Base-by-base conservation (phyloP, 2,888 invertebrate species). In the Caenorhabditis drosophilae region DNA sequence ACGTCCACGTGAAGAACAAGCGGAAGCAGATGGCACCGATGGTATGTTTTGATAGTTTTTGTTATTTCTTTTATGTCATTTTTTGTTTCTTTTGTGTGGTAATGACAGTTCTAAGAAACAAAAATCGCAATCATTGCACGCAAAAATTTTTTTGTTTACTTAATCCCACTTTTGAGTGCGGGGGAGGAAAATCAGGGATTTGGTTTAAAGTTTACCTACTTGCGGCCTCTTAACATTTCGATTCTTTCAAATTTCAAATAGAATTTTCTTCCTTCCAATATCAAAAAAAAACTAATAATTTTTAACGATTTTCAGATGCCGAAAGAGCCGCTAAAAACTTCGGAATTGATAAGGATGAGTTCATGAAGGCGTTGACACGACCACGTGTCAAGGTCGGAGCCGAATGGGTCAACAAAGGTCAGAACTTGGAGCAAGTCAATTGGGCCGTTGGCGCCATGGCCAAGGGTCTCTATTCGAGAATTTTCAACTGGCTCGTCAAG, bases 1-100 rank as follows among this genome's bases (percentile, higher is more conserved):
- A 89, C 92, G 97, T 88, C 97, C 97, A 89, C 92, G 97, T 85
- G 98, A 98, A 88, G 98, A 98, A 88, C 98, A 98, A 88, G 95
- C 95, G 87, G 95, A 96, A 87, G 45, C 79, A 25, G 80, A 80
- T 60, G 76, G 79, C 56, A 78, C 72, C 15, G 80, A 79, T 25
- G 79, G 76, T 76, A 42, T 42, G 69, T 45, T 16, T 31, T 31
- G 2, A 54, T 45, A 49, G 53, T 47, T 40, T 51, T 50, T 44
- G 50, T 48, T 64, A 54, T 47, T 59, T 51, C n/a, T 38, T 38
- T 38, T n/a, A 38, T 9, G 12, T 31, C 12, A 12, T 9, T 31
- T 31, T 31, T 31, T 31, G 7, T 31, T 22, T 34, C 22, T 22
- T 47, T 47, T 26, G 35, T 38, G 18, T n/a, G n/a, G n/a, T n/a